These are phyloP conservation scores for Enteromius mattozi DNA, from an alignment of 2,797 vertebrate species.

Conservation along the genomic window DNA sequence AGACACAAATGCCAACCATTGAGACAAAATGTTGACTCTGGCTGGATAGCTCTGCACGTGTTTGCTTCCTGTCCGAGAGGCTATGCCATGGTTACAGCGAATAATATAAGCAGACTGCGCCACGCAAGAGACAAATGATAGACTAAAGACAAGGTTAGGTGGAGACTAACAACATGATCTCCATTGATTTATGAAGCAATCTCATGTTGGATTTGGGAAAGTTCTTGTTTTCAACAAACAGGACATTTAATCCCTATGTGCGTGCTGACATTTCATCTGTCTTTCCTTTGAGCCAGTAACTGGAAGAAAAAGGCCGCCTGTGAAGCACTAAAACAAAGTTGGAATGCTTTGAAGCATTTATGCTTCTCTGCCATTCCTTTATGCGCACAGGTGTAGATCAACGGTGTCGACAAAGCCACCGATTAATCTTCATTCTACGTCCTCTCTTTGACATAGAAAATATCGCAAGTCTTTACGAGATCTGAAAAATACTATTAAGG, in stretches of 20 bases:
- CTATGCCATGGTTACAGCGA: background rate
- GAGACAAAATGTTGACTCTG: slow-evolving; percentile 44
- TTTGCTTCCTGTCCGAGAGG: slow-evolving; percentile 44
- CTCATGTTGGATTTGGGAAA: slow-evolving; percentile 49
- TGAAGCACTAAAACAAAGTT: slow-evolving; percentile 19
- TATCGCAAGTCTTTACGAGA: background rate
- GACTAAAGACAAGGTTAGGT: background rate
- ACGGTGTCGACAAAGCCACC: background rate
- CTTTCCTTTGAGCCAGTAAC: slow-evolving; percentile 26
- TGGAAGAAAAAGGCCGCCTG: slow-evolving; percentile 32
- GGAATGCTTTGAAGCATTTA: slow-evolving; percentile 50
- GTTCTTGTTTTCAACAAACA: slow-evolving; percentile 45
- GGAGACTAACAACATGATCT: slow-evolving; percentile 24
- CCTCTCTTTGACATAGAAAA: background rate
- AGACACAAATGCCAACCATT: slow-evolving; percentile 33
- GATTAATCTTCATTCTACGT: slow-evolving; percentile 35
- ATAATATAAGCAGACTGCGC: background rate
- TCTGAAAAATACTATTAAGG: slow-evolving; percentile 20
- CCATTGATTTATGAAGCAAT: slow-evolving; percentile 42
- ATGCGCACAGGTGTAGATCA: slow-evolving; percentile 42
- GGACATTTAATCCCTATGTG: slow-evolving; percentile 50
- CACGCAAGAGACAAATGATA: slow-evolving; percentile 7
- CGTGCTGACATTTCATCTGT: slow-evolving; percentile 35
- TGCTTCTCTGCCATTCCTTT: slow-evolving; percentile 32
- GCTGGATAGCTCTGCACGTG: slow-evolving; percentile 2